Base-by-base conservation (phyloP, 2,888 invertebrate species). In the Calameuta pallipes region DNA sequence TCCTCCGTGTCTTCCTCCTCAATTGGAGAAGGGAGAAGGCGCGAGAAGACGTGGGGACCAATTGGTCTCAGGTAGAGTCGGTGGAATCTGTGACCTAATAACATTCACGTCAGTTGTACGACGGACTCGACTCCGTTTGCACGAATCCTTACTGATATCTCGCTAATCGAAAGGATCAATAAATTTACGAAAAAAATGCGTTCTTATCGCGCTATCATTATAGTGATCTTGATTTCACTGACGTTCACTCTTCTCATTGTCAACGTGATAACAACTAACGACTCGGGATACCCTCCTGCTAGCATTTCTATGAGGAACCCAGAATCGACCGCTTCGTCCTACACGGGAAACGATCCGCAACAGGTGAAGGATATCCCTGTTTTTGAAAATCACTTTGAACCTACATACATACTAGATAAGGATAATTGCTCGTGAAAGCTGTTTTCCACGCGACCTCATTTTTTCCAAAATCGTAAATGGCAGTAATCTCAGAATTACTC, bases 71-170 rank as follows among this genome's bases (percentile, higher is more conserved):
- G 56, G 56, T 56, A 23, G 15, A 41, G 56, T 56, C 56, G 23
- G 9, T 2, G 80, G 84, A 87, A 87, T 87, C 82, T 86, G 86
- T 90, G 90, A 90, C 90, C 90, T 88, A 90, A 89, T 90, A 87
- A 89, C 90, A 89, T 90, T 90, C 90, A 89, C 90, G 83, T 89
- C 86, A 89, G 89, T 90, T 85, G 84, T 84, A 83, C 84, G 82
- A 79, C 78, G 84, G 85, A 85, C 85, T 81, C 86, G 86, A 86
- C 78, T 71, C 71, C 33, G 71, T 31, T 31, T 23, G 71, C 33
- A 33, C 33, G 33, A 12, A 23, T 71, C 33, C 33, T 71, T 31
- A 56, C 23, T 15, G 71, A 71, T 33, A 71, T 12, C 31, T 13
- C 71, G 71, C 71, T 34, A 9, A 33, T 4, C 69, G 23, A 68